Base-by-base conservation (phyloP, 2,797 vertebrate genomes). In the Morelia viridis region DNA sequence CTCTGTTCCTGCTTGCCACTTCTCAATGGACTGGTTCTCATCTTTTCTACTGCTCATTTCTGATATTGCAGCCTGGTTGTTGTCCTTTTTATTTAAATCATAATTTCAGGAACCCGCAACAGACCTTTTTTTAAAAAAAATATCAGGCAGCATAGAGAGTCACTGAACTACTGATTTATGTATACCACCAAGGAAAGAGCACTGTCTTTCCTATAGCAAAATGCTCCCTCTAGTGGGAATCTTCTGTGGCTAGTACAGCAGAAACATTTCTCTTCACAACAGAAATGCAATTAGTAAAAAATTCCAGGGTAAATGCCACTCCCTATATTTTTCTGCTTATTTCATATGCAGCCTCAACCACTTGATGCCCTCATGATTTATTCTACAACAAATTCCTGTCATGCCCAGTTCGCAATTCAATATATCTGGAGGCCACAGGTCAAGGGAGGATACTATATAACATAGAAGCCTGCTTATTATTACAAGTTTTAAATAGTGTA, bases 171-270 rank as follows among this genome's bases (percentile, higher is more conserved):
- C 7, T 46, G 19, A 35, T 87, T 41, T 80, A 93, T 80, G 41
- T 87, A 17, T 50, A 28, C 90, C 76, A 56, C 9, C 9, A 46
- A 86, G n/a, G 24, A 91, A 89, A 71, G 11, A 58, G 6, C 64
- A n/a, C 19, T 46, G 71, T 7, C 26, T 76, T 62, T 91, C 91
- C 22, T 24, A 35, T 58, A 91, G 60, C 46, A 93, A 56, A 90
- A 91, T 24, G 28, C 90, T 88, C 88, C 84, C 58, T 84, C 60
- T 50, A 89, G 68, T 88, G 88, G 93, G 87, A 92, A 90, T 89
- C 90, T 68, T 89, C 65, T 35, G 0, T 85, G 92, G 31, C 65
- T 85, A 90, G 65, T 90, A 80, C 12, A 87, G 46, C 58, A 87
- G n/a, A 87, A 87, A 46, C 0, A 28, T 53, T 28, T 46, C 11